Percentiles rank a stretch among this genome's conserved stretches.
Evolutionary conservation across 2,888 invertebrate species (phyloP).

Genomic region (Pyrochroa serraticornis): DNA sequence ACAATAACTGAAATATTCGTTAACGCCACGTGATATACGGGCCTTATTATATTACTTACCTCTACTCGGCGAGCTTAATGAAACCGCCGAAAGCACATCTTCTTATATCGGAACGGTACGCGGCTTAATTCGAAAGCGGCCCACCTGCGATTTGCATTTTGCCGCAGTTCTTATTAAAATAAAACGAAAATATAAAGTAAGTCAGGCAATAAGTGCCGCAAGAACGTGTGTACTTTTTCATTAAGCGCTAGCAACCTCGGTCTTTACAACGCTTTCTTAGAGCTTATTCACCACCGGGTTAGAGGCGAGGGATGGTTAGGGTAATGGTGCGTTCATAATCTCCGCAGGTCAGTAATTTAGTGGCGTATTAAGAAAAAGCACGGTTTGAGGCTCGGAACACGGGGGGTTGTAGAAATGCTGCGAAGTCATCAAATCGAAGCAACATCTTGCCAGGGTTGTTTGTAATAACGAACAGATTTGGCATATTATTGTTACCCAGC

Average conservation of each 20-base stretch:
- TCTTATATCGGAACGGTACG: conserved; percentile 14
- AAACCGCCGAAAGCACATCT: conserved; percentile 25
- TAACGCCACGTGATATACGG: conserved; percentile 35
- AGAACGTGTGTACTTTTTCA: conserved; percentile 15
- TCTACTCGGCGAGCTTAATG: conserved; percentile 26
- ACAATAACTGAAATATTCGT: conserved; percentile 38
- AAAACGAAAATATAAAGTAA: conserved; percentile 18
- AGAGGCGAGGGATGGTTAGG: too few species aligned
- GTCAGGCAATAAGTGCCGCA: conserved; percentile 16
- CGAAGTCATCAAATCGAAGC: too few species aligned
- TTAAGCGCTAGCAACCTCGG: conserved; percentile 1
- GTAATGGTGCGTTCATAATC: too few species aligned
- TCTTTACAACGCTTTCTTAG: too few species aligned
- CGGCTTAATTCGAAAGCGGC: conserved; percentile 6
- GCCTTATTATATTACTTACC: conserved; percentile 34
- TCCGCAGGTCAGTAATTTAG: too few species aligned
- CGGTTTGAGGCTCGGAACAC: too few species aligned
- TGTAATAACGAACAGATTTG: too few species aligned
- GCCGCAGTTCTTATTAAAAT: conserved; percentile 10
- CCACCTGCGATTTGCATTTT: conserved; percentile 11
- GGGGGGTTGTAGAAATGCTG: too few species aligned
- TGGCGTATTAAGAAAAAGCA: too few species aligned
- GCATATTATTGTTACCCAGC: too few species aligned
- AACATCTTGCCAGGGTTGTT: too few species aligned
- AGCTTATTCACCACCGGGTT: too few species aligned